Conservation (phyloP, 1,140 invertebrate species). For the Lepidurus packardi region DNA sequence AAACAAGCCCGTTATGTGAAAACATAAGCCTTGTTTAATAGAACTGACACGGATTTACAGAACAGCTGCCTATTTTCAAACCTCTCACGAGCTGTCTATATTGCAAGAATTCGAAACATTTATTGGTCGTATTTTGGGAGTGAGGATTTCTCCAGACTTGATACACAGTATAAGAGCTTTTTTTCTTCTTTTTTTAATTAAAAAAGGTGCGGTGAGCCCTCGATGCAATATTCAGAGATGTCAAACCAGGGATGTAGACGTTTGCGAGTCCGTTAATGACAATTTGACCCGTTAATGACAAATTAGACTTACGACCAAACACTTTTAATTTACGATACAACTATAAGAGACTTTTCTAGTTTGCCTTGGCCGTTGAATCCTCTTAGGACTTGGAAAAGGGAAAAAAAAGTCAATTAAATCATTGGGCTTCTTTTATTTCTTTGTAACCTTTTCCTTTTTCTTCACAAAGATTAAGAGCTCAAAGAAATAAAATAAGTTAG, state of each 20-base stretch:
- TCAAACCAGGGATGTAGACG: not conserved
- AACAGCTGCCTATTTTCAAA: not conserved
- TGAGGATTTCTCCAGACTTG: not conserved
- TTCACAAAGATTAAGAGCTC: not conserved
- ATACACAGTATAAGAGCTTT: not conserved
- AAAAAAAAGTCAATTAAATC: not conserved
- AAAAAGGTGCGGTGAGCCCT: not conserved
- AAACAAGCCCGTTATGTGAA: constrained; percentile 8
- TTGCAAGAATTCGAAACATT: not conserved
- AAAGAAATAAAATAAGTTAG: not conserved
- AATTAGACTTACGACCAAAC: not conserved
- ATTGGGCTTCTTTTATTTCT: not conserved
- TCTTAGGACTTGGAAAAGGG: too few relatives aligned
- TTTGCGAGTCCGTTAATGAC: not conserved
- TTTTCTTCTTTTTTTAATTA: too few relatives aligned
- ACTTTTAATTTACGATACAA: not conserved
- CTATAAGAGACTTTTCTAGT: not conserved
- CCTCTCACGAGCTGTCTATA: not conserved
- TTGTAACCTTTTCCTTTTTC: not conserved
- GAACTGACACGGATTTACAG: constrained; percentile 1
- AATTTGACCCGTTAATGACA: not conserved
- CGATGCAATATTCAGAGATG: not conserved
- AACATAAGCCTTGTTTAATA: constrained; percentile 11
- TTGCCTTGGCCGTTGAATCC: not conserved
- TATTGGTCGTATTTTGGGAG: not conserved